Conservation (phyloP, 2,888 invertebrate species). For the Anaspis maculata region DNA sequence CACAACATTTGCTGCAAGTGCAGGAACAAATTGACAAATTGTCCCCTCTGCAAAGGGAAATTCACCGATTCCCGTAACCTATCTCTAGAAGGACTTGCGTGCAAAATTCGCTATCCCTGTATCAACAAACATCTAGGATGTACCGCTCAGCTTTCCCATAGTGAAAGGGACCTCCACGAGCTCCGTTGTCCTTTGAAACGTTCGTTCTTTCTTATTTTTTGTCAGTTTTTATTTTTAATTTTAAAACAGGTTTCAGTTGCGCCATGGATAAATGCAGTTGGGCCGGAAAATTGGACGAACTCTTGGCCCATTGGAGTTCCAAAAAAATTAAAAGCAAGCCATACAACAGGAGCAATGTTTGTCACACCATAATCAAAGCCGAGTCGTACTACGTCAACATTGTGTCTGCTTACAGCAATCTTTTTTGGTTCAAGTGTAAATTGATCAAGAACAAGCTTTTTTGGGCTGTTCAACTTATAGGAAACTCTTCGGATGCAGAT, state of each 20-base stretch:
- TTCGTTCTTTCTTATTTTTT: no score
- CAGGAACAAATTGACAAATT: conserved; percentile 18
- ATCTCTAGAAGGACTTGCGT: conserved; percentile 21
- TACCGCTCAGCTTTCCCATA: conserved; percentile 13
- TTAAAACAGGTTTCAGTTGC: conserved; percentile 21
- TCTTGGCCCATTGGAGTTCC: conserved; percentile 20
- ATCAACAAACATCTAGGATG: conserved; percentile 20
- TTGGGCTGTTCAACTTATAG: conserved; percentile 24
- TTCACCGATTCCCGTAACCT: conserved; percentile 23
- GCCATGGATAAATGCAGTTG: conserved; percentile 21
- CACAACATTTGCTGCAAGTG: conserved; percentile 22
- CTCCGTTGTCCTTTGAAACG: conserved; percentile 16
- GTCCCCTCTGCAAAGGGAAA: conserved; percentile 21
- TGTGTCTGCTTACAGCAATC: conserved; percentile 18
- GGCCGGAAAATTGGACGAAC: conserved; percentile 18
- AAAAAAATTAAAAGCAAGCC: conserved; percentile 22
- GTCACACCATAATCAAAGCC: conserved; percentile 22
- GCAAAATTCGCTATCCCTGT: conserved; percentile 25
- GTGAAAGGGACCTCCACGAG: conserved; percentile 21
- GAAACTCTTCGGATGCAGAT: conserved; percentile 15
- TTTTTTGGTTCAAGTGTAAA: conserved; percentile 27
- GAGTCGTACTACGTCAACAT: conserved; percentile 22
- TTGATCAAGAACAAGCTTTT: conserved; percentile 16
- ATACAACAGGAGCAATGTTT: conserved; percentile 18
- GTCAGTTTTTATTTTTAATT: no score